Base-by-base conservation (phyloP, 2,113 vertebrate species). In the Cyprinus carpio region DNA sequence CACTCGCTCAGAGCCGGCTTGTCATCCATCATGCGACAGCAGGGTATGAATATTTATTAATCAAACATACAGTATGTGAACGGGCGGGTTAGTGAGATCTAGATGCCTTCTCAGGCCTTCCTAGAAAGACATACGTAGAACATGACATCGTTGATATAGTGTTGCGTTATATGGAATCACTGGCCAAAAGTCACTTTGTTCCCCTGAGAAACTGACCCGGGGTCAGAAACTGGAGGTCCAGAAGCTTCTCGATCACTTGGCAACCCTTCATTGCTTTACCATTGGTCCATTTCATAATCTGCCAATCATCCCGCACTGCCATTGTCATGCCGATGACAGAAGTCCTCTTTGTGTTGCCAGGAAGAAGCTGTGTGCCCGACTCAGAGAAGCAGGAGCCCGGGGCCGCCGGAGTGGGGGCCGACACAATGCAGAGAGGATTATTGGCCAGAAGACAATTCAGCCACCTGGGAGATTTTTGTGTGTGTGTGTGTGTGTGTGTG, bases 361-460 rank as follows among this genome's bases (percentile, higher is more conserved):
- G 91, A 93, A 88, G 90, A 93, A 92, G 91, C 93, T 93, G 92
- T 89, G 93, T 92, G 90, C 92, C 60, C 40, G 90, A 91, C 91
- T 91, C 90, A 86, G 89, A 91, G 91, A 84, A 74, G 83, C 56
- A 71, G 69, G 27, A 81, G 87, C 77, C 77, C 81, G 82, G 27
- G 83, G 71, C n/a, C 10, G 6, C 16, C 54, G 46, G 62, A 23
- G 74, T 81, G 31, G n/a, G 78, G 87, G 87, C 69, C n/a, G 85
- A 86, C 86, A 82, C 86, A 91, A 91, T 92, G 93, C 91, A 91
- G 93, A 93, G 76, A 79, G 74, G 72, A 79, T 87, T 69, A 58
- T 85, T 89, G 89, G 87, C 86, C 43, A 69, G 46, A 71, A 69
- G 27, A 85, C 81, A 85, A 90, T 89, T 80, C 67, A 81, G 84